Evolutionary conservation across 2,888 invertebrate species (phyloP).

Genomic region (Seladonia tumulorum): DNA sequence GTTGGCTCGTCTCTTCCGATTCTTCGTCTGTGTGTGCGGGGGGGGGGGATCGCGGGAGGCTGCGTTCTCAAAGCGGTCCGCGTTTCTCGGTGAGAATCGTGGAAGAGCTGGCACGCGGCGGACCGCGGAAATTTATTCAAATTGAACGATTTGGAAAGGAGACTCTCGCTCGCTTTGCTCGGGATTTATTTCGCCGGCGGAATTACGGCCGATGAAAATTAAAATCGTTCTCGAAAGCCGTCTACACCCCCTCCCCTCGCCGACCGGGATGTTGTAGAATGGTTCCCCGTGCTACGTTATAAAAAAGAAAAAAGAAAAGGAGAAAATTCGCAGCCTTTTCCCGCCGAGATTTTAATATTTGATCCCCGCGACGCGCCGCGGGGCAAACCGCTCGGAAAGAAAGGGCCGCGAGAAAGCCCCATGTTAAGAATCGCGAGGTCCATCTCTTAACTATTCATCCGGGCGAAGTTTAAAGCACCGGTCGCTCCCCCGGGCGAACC

Average conservation of each 20-base stretch:
- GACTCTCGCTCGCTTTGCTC: neutral
- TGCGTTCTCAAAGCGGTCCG: conserved; percentile 14
- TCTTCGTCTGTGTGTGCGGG: conserved; percentile 29
- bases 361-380: conserved; percentile 51
- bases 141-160: conserved; percentile 7
- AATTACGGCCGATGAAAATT: conserved; percentile 54
- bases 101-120: neutral
- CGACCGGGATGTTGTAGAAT: neutral
- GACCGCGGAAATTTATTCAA: conserved; percentile 19
- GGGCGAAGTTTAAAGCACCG: conserved; percentile 42
- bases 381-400: conserved; percentile 1
- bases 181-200: neutral
- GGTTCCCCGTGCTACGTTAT: conserved; percentile 25
- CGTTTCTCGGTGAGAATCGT: neutral
- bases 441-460: conserved; percentile 68
- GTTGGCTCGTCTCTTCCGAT: conserved; percentile 23
- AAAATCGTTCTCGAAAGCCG: conserved; percentile 17
- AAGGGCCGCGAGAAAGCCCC: conserved; percentile 16
- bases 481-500: conserved; percentile 43
- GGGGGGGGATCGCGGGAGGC: conserved; percentile 11
- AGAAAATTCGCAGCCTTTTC: conserved; percentile 48
- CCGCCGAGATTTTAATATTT: conserved; percentile 74
- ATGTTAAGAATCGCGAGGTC: conserved; percentile 67
- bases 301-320: conserved; percentile 55
- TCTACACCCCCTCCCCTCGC: neutral